Evolutionary conservation across 2,888 invertebrate genomes (phyloP).

Genomic region (Drosophila stalkeri): DNA sequence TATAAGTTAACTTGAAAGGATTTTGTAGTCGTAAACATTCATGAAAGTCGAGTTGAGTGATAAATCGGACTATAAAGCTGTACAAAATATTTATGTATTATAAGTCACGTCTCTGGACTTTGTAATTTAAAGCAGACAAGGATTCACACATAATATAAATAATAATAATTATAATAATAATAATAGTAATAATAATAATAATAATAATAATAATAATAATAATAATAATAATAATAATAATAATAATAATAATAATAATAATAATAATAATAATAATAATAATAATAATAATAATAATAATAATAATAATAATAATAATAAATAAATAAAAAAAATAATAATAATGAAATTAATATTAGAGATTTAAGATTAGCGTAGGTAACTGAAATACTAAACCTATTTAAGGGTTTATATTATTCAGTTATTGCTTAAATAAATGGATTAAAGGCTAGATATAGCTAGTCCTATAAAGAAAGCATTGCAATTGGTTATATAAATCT

Average conservation of each 20-base stretch:
- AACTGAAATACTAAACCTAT: too few relatives aligned
- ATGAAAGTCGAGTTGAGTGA: not conserved
- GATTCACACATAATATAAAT: not conserved
- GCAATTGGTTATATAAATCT: too few relatives aligned
- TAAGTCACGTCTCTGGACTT: not conserved
- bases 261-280: not conserved
- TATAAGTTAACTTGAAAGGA: not conserved
- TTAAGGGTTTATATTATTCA: too few relatives aligned
- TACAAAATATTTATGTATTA: not conserved
- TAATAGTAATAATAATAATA: not conserved
- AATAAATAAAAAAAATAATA: too few relatives aligned
- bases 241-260: not conserved
- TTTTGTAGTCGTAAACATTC: not conserved
- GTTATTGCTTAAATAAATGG: too few relatives aligned
- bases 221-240: not conserved
- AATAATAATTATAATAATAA: not conserved
- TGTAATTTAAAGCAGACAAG: not conserved
- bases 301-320: not conserved
- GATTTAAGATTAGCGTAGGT: not conserved
- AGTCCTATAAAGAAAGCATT: too few relatives aligned
- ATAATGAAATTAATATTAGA: too few relatives aligned
- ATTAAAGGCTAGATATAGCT: too few relatives aligned
- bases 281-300: not conserved
- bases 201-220: not conserved
- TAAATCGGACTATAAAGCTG: not conserved